Evolutionary conservation across 2,797 vertebrate species (phyloP).

Genomic region (Gobionotothen gibberifrons): DNA sequence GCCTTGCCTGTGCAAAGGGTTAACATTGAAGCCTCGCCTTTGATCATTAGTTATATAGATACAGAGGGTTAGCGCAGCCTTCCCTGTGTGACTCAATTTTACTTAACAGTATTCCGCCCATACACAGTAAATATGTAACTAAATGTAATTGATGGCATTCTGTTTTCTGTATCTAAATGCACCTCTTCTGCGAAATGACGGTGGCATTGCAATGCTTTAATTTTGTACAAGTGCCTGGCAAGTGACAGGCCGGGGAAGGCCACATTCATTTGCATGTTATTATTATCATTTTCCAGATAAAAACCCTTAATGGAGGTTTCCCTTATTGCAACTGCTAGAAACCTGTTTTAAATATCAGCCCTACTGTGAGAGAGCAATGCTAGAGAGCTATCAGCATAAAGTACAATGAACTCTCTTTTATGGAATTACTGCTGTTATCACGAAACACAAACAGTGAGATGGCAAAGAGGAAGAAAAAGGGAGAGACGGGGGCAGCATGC

Average conservation of each 20-base stretch:
- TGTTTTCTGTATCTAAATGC: constrained; percentile 37
- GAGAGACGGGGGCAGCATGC: not conserved
- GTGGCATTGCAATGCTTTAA: constrained; percentile 27
- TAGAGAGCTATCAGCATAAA: constrained; percentile 34
- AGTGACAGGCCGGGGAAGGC: not conserved
- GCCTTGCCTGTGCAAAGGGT: constrained; percentile 19
- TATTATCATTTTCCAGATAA: constrained; percentile 36
- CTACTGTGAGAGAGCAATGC: constrained; percentile 7
- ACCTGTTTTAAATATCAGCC: constrained; percentile 29
- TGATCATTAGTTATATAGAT: constrained; percentile 56
- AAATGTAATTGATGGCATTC: constrained; percentile 46
- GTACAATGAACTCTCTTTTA: constrained; percentile 59
- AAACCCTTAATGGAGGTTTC: constrained; percentile 35
- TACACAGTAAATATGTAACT: constrained; percentile 75
- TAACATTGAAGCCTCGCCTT: constrained; percentile 35
- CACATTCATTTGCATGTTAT: constrained; percentile 43
- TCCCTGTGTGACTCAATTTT: constrained; percentile 68
- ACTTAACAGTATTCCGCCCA: constrained; percentile 42
- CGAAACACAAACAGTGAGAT: constrained; percentile 49
- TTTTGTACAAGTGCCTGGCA: constrained; percentile 21
- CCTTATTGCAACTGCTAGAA: constrained; percentile 5
- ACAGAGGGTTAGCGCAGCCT: constrained; percentile 45
- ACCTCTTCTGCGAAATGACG: constrained; percentile 48
- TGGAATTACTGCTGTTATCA: constrained; percentile 57
- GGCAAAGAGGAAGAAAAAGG: constrained; percentile 14